Conservation (phyloP, 2,113 vertebrate genomes). For the Ahaetulla prasina region DNA sequence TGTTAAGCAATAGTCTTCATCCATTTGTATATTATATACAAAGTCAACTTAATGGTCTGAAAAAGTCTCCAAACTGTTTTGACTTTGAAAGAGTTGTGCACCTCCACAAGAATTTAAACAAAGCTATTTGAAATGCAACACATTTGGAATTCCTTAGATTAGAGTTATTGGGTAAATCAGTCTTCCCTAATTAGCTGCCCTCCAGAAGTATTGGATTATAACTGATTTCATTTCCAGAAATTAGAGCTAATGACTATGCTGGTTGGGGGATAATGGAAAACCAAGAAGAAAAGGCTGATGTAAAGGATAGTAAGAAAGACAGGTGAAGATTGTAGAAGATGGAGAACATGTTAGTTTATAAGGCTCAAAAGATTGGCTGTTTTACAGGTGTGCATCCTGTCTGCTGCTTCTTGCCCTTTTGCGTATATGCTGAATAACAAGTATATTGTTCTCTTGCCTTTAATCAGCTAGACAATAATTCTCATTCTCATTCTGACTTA, state of each 20-base stretch:
- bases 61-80: neutral
- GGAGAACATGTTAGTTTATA: neutral
- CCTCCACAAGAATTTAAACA: neutral
- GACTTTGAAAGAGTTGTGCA: neutral
- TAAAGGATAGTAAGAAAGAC: neutral
- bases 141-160: neutral
- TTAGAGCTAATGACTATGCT: neutral
- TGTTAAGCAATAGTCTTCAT: too few relatives aligned
- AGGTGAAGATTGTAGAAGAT: neutral
- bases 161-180: neutral
- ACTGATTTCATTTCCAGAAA: neutral
- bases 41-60: neutral
- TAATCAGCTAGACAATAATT: neutral
- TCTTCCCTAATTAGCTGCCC: neutral
- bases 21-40: too few relatives aligned
- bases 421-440: neutral
- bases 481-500: neutral
- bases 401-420: neutral
- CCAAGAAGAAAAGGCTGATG: neutral
- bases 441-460: neutral
- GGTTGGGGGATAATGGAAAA: neutral
- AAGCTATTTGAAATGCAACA: neutral
- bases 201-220: neutral
- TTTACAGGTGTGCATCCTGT: too few relatives aligned
- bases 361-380: neutral